phyloP scores from a whole-genome alignment of 2,113 vertebrate genomes.

The Callaeas wilsoni region DNA sequence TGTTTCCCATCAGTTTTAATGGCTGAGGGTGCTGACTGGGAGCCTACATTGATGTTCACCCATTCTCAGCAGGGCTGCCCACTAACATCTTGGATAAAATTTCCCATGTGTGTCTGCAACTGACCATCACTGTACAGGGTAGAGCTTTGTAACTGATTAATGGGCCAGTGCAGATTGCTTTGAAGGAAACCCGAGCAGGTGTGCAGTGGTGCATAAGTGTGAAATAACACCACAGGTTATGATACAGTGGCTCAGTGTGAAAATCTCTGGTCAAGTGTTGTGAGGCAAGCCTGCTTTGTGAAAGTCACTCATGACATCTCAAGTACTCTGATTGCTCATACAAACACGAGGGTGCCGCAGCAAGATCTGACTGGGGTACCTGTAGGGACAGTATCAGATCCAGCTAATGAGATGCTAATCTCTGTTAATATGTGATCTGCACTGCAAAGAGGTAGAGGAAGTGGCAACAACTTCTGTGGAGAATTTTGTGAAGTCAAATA shows the following conservation, averaged over 20 bases:
- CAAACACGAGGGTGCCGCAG: background rate
- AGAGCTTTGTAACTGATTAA: background rate
- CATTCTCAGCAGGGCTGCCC: background rate
- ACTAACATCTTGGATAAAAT: background rate
- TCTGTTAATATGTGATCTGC: background rate
- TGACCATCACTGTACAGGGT: accelerated
- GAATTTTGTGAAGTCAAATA: background rate
- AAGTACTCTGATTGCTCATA: background rate
- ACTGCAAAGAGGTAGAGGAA: background rate
- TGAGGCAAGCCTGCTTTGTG: background rate
- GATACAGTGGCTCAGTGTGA: background rate
- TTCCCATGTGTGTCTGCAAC: background rate
- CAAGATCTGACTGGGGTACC: background rate
- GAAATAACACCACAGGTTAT: background rate
- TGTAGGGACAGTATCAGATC: background rate
- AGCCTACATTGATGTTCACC: background rate
- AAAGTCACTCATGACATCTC: background rate
- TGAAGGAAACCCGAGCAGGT: background rate
- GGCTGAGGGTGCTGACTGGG: background rate
- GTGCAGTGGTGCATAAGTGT: background rate
- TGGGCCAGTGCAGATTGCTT: background rate
- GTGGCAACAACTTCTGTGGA: background rate
- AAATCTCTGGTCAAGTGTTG: background rate
- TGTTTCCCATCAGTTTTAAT: background rate
- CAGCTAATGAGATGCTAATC: background rate